Base-by-base conservation (phyloP, 2,888 invertebrate genomes). In the Hypena proboscidalis region DNA sequence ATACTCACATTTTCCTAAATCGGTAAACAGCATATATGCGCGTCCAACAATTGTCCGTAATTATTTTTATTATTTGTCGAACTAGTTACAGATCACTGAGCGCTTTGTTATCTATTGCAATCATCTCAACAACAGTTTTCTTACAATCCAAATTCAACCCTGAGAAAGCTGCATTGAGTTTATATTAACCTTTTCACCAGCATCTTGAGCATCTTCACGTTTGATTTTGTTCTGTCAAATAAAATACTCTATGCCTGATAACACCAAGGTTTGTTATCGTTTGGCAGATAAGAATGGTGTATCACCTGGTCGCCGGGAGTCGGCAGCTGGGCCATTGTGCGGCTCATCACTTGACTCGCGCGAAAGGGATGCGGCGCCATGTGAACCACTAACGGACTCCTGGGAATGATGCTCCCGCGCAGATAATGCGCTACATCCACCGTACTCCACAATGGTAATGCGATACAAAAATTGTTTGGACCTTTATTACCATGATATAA, bases 341-440 rank as follows among this genome's bases (percentile, higher is more conserved):
- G 74, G 70, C 77, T 74, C 85, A 82, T 88, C 90, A 89, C 90
- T 89, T 89, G 90, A 87, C 89, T 86, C 85, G 75, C 68, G 73
- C 80, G 80, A 86, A 88, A 89, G 89, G 90, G 90, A 87, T 89
- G 88, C 79, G 75, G 72, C 68, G 74, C 75, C 83, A 80, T 87
- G 87, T 78, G 86, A 85, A 87, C 78, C 54, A 62, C 74, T 77
- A 82, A 84, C 86, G 83, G 85, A 74, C 80, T 80, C 83, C 77
- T 80, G 82, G 77, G 83, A 80, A 77, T 67, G 66, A 74, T 77
- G 80, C 79, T 74, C 77, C 70, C 67, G 71, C 77, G 69, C 68
- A 80, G 74, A 81, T 74, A 80, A 74, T 69, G 60, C 58, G 54
- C 59, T 49, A 23, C 30, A 30, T 35, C 42, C 15, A 49, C 49